Conservation (phyloP, 1,140 invertebrate genomes). For the Lethocerus indicus region DNA sequence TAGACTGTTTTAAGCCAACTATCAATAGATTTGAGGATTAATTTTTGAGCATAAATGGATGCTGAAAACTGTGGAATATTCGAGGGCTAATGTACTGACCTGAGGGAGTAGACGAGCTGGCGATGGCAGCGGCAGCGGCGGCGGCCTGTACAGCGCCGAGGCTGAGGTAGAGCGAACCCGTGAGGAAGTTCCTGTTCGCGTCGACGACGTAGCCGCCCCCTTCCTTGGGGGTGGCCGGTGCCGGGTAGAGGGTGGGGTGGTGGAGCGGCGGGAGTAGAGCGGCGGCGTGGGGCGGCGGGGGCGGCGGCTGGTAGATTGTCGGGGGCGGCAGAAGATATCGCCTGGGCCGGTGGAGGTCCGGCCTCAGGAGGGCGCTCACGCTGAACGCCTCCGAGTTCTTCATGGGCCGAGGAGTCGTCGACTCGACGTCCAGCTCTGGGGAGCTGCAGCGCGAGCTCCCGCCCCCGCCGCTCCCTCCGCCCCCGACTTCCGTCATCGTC, state of each 20-base stretch:
- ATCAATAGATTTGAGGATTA: background rate
- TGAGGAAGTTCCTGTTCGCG: constrained; percentile 27
- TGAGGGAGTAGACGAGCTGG: constrained; percentile 14
- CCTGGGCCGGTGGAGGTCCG: constrained; percentile 48
- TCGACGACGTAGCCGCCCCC: too few relatives aligned
- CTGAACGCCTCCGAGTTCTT: constrained; percentile 67
- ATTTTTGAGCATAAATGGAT: background rate
- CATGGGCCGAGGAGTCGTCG: constrained; percentile 30
- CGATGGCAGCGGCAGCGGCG: constrained; percentile 31
- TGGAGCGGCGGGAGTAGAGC: constrained; percentile 11
- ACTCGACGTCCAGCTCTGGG: constrained; percentile 51
- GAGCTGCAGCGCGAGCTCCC: constrained; percentile 37
- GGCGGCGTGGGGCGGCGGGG: constrained; percentile 2
- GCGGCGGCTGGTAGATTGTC: constrained; percentile 16
- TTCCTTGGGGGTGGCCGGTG: constrained; percentile 20
- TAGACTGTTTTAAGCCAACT: background rate
- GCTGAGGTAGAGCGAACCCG: constrained; percentile 40
- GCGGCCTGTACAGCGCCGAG: constrained; percentile 29
- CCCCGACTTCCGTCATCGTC: constrained; percentile 31
- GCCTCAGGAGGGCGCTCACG: constrained; percentile 54
- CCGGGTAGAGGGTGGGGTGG: constrained; percentile 12
- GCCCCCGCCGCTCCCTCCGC: constrained; percentile 17
- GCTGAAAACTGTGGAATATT: too few relatives aligned
- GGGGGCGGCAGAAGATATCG: too few relatives aligned
- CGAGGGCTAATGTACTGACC: too few relatives aligned